Evolutionary conservation across 1,140 invertebrate genomes (phyloP).

Genomic region (Prorops nasuta): DNA sequence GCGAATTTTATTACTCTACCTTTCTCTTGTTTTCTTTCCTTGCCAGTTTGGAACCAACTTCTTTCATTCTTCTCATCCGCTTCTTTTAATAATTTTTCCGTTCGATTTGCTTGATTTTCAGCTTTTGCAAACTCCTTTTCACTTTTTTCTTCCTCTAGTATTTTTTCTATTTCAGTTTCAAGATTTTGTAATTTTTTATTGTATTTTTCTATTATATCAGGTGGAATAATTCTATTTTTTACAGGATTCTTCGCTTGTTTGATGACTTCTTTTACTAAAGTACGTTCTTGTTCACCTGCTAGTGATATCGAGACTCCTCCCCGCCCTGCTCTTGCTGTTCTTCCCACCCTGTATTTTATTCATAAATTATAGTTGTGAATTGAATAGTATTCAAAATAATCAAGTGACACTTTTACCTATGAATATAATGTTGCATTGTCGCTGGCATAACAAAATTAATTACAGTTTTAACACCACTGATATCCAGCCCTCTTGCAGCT

Average conservation of each 20-base stretch:
- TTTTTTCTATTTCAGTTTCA: constrained; percentile 75
- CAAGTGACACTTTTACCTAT: constrained; percentile 60
- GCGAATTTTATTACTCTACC: constrained; percentile 30
- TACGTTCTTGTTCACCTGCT: constrained; percentile 88
- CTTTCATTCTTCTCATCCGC: constrained; percentile 51
- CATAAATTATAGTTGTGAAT: neutral
- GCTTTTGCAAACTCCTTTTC: constrained; percentile 80
- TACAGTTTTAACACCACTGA: constrained; percentile 93
- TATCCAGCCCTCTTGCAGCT: constrained; percentile 94
- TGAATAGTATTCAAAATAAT: neutral
- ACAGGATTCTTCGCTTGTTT: constrained; percentile 82
- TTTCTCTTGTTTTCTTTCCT: constrained; percentile 78
- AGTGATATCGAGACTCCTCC: constrained; percentile 89
- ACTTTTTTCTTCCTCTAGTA: constrained; percentile 80
- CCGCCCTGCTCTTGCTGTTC: constrained; percentile 91
- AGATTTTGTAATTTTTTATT: constrained; percentile 69
- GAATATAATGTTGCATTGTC: constrained; percentile 93
- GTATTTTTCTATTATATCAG: constrained; percentile 88
- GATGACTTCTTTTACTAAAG: constrained; percentile 88
- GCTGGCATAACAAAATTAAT: constrained; percentile 96
- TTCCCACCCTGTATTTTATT: constrained; percentile 67
- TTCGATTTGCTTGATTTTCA: constrained; percentile 81
- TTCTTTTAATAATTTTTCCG: constrained; percentile 71
- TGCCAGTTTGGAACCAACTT: constrained; percentile 87
- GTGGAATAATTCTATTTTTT: constrained; percentile 83